Conservation (phyloP, 2,113 vertebrate species). For the Dissostichus mawsoni region DNA sequence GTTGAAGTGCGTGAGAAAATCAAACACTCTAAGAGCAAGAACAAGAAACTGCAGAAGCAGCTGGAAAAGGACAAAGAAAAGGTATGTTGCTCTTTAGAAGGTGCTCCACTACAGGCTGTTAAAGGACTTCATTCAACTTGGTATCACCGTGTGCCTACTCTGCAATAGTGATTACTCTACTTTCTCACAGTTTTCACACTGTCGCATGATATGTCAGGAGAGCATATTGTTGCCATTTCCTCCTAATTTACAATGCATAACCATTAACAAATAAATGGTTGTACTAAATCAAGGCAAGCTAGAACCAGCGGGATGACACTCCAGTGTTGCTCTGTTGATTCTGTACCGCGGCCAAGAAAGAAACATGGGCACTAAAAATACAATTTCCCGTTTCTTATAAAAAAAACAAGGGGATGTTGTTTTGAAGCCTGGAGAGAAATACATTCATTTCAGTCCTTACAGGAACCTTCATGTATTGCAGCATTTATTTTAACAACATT, state of each 20-base stretch:
- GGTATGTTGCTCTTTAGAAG: slow-evolving; percentile 80
- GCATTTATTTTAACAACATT: slow-evolving; percentile 31
- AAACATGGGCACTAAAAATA: slow-evolving; percentile 55
- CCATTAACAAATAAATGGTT: slow-evolving; percentile 40
- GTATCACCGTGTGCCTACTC: slow-evolving; percentile 2
- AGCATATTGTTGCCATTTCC: slow-evolving; percentile 4
- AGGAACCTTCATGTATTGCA: background rate
- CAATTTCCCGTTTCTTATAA: slow-evolving; percentile 51
- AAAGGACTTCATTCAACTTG: background rate
- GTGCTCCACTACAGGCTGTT: slow-evolving; percentile 9
- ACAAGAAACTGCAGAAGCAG: slow-evolving; percentile 93
- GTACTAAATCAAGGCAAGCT: slow-evolving; percentile 33
- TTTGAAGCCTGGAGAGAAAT: slow-evolving; percentile 16
- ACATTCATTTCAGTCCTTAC: slow-evolving; percentile 8
- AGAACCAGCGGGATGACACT: slow-evolving; percentile 36
- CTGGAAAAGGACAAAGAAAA: slow-evolving; percentile 95
- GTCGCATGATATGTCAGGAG: slow-evolving; percentile 6
- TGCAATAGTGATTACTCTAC: slow-evolving; percentile 20
- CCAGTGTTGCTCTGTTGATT: slow-evolving; percentile 57
- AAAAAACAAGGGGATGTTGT: slow-evolving; percentile 56
- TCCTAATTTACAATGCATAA: slow-evolving; percentile 17
- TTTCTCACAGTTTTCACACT: slow-evolving; percentile 10
- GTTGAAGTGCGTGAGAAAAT: slow-evolving; percentile 95
- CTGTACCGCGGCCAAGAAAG: slow-evolving; percentile 56
- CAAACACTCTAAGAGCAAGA: slow-evolving; percentile 92